phyloP scores from a whole-genome alignment of 2,113 vertebrate genomes.

The Actinemys pallida region DNA sequence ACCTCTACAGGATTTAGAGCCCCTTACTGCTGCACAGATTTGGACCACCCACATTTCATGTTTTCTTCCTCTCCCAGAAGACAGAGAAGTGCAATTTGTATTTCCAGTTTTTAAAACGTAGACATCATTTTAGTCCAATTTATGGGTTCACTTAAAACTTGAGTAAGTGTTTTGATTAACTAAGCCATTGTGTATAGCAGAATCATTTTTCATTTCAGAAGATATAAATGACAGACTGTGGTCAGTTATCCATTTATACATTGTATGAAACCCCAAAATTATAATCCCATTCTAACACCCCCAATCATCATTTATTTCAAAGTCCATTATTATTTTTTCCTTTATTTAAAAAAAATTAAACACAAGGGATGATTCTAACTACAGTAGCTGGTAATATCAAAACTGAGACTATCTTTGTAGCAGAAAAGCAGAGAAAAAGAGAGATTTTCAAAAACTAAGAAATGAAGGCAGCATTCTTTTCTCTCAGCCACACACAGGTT shows the following conservation, averaged over 20 bases:
- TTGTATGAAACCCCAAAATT: not conserved
- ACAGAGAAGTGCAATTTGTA: not conserved
- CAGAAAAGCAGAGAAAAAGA: not conserved
- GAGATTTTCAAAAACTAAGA: not conserved
- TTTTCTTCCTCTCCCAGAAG: not conserved
- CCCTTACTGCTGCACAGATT: not conserved
- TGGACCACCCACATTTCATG: slow-evolving; percentile 27
- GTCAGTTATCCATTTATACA: not conserved
- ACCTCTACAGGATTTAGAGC: not conserved
- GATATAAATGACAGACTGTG: not conserved
- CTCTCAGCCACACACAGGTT: not conserved
- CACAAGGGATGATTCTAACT: not conserved
- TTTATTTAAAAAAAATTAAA: slow-evolving; percentile 15
- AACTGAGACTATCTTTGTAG: not conserved
- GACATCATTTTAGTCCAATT: slow-evolving; percentile 4
- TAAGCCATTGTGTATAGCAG: not conserved
- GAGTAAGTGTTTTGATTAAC: not conserved
- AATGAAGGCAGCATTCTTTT: not conserved
- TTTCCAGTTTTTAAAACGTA: slow-evolving; percentile 24
- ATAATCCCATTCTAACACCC: not conserved
- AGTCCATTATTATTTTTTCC: not conserved
- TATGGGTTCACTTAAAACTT: slow-evolving; percentile 13
- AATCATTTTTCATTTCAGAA: not conserved
- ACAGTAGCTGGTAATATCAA: not conserved
- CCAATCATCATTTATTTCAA: not conserved